phyloP scores from a whole-genome alignment of 1,140 invertebrate species.

The Pseudachorutes palmiensis region DNA sequence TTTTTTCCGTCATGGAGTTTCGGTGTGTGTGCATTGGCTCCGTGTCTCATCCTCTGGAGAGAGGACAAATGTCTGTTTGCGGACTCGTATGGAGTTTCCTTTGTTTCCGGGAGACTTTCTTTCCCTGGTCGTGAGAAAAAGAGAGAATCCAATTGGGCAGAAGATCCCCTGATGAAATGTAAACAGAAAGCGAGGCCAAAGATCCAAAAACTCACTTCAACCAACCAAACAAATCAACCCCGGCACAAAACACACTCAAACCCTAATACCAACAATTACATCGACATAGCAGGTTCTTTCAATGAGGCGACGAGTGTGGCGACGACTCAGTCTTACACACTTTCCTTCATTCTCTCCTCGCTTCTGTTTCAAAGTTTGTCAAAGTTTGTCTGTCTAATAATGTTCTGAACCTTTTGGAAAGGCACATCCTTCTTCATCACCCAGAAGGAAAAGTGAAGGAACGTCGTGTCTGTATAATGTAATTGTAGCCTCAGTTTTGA shows the following conservation, averaged over 20 bases:
- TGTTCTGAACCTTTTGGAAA: too few species aligned
- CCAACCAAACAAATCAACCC: background rate
- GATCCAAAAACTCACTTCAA: background rate
- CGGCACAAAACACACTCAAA: background rate
- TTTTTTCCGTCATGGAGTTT: background rate
- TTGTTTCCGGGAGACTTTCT: background rate
- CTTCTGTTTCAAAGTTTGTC: too few species aligned
- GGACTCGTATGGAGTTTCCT: background rate
- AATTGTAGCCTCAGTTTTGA: background rate
- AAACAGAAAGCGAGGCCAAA: constrained; percentile 12
- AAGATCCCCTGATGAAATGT: constrained; percentile 22
- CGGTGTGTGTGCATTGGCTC: background rate
- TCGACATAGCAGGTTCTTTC: background rate
- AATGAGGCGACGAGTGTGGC: background rate
- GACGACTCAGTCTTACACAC: too few species aligned
- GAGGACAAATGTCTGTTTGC: background rate
- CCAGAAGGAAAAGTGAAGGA: too few species aligned
- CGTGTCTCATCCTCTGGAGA: background rate
- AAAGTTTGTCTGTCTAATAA: too few species aligned
- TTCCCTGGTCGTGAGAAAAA: background rate
- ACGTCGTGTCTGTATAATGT: too few species aligned
- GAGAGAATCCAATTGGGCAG: constrained; percentile 1
- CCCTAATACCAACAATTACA: background rate
- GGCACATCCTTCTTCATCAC: too few species aligned
- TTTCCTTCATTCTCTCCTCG: too few species aligned